Percentiles rank a stretch among this genome's conserved stretches.
Conservation (phyloP, 2,113 vertebrate species). For the Passer domesticus region DNA sequence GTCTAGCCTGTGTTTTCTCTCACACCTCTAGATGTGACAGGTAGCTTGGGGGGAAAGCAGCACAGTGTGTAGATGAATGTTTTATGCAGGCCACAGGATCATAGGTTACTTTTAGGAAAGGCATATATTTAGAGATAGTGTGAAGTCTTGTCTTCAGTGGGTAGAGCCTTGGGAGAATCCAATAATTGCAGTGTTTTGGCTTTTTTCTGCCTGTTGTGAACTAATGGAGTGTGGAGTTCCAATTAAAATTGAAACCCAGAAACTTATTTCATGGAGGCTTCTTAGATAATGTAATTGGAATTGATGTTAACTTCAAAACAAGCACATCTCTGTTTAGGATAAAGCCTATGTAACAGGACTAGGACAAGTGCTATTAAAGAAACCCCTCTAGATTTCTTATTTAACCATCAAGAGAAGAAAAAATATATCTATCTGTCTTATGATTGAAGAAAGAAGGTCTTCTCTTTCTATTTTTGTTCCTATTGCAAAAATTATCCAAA, state of each 20-base stretch:
- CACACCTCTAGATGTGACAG: neutral
- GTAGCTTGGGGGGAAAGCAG: neutral
- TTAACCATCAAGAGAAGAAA: neutral
- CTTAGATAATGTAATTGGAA: neutral
- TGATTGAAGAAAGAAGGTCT: neutral
- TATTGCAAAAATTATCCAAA: neutral
- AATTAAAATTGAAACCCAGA: neutral
- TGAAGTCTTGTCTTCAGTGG: neutral
- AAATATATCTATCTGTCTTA: neutral
- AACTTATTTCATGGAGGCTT: neutral
- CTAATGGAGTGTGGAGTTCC: neutral
- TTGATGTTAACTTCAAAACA: neutral
- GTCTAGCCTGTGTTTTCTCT: neutral
- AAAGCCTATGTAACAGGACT: neutral
- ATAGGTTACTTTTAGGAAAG: neutral
- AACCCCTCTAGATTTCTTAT: neutral
- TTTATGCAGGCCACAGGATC: neutral
- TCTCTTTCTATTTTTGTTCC: neutral
- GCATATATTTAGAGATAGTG: neutral
- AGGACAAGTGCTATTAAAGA: neutral
- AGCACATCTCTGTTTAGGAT: neutral
- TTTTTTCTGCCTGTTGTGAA: neutral
- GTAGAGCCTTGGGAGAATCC: neutral
- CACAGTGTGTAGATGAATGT: fast-evolving
- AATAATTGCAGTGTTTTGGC: neutral